Conservation (phyloP, 2,888 invertebrate genomes). For the Mesoligia furuncula region DNA sequence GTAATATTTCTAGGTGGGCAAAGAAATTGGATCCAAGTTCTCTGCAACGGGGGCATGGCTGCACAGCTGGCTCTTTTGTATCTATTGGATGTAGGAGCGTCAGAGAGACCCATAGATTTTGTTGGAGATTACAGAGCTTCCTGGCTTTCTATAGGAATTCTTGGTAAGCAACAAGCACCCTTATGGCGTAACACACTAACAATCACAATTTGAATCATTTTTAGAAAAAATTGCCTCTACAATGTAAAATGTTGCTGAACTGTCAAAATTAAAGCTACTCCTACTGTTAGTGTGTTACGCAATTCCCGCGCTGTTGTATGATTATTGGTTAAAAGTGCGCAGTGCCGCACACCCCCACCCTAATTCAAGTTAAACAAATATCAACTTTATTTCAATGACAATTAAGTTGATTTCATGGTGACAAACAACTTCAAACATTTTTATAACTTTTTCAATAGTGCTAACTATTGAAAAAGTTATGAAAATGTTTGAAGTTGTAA, state of each 20-base stretch:
- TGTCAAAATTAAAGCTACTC: neutral
- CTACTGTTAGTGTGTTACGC: neutral
- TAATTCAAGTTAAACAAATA: too few relatives aligned
- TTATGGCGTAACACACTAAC: neutral
- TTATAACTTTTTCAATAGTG: too few relatives aligned
- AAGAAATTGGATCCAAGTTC: conserved; percentile 96
- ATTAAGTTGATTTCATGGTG: too few relatives aligned
- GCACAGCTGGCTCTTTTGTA: conserved; percentile 94
- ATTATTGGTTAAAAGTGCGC: too few relatives aligned
- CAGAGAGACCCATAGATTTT: conserved; percentile 95
- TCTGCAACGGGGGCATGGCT: conserved; percentile 97
- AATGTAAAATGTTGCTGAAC: neutral
- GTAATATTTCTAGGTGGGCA: conserved; percentile 92
- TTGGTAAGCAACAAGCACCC: conserved; percentile 89
- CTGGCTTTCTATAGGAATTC: conserved; percentile 94
- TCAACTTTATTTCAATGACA: too few relatives aligned
- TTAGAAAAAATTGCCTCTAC: neutral
- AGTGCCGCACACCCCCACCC: too few relatives aligned
- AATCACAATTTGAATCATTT: neutral
- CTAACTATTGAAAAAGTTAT: too few relatives aligned
- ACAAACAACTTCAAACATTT: too few relatives aligned
- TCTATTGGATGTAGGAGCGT: conserved; percentile 94
- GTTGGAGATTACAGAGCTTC: conserved; percentile 93
- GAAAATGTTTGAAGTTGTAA: too few relatives aligned
- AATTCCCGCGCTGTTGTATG: neutral